Evolutionary conservation across 2,797 vertebrate genomes (phyloP), one percentile per base, ranked within the genome.

Genomic region (Hylomyscus alleni): DNA sequence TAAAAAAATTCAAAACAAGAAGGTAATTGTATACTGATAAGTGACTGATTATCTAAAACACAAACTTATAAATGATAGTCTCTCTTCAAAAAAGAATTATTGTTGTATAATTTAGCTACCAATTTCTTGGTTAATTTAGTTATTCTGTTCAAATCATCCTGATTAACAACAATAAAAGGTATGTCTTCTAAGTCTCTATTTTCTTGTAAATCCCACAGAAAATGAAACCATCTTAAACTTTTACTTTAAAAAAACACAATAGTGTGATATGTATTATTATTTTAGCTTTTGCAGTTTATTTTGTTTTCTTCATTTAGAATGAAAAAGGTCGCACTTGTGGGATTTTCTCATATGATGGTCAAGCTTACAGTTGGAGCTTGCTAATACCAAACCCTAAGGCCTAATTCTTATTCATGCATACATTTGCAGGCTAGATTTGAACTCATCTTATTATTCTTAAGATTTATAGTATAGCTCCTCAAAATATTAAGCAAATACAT

Each of bases 81-180:
- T 67, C 62, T 6, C 62, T 73, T 73, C 7, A 20, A 73, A 37
- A 73, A 22, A 22, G 7, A 37, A 40, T 37, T 73, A 72, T 72
- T 72, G 7, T 73, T 73, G n/a, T 73, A 0, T 73, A 73, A 73
- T 6, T n/a, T 73, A 77, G 34, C 22, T 40, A 78, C 0, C 0
- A 44, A 40, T 73, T 7, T 88, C 9, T 3, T 80, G 54, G 7
- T 40, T 90, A 75, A 1, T 76, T 89, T 78, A 44, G 15, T 15
- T 40, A 12, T 54, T 34, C 0, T 62, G 1, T 72, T 94, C 72
- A 82, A 3, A 81, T 40, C 8, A 91, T 20, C 81, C 72, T 44
- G 17, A 37, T 19, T 22, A 78, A 86, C 20, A 75, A 76, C 31
- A 90, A 95, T 94, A 76, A 88, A 88, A 92, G 82, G 34, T n/a